Evolutionary conservation across 2,888 invertebrate species (phyloP).

Genomic region (Drosophila pullipes): DNA sequence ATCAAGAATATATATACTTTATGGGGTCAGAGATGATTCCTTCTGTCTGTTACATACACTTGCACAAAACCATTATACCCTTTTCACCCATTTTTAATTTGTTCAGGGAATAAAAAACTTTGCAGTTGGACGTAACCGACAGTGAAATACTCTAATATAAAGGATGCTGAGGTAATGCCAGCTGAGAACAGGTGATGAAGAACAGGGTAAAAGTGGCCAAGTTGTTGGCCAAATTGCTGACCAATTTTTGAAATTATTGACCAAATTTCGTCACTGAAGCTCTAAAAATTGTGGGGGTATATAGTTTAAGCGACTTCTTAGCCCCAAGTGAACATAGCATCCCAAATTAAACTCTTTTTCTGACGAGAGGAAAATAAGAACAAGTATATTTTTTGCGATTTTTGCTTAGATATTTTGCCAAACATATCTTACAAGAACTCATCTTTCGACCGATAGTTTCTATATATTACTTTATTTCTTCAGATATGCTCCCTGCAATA

Average conservation of each 20-base stretch:
- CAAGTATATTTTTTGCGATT: not conserved
- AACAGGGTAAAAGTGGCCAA: not conserved
- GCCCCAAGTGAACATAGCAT: not conserved
- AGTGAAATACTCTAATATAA: not conserved
- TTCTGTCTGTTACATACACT: no score
- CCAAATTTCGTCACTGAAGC: rapidly evolving
- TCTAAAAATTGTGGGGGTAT: not conserved
- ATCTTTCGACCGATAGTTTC: not conserved
- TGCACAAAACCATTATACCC: no score
- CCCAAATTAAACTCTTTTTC: not conserved
- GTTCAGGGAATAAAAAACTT: no score
- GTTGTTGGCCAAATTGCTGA: not conserved
- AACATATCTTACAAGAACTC: not conserved
- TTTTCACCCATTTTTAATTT: no score
- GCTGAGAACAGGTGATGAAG: not conserved
- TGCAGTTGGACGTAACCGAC: not conserved
- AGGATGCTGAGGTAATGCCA: no score
- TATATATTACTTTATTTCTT: not conserved
- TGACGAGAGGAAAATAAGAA: not conserved
- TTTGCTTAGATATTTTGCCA: not conserved
- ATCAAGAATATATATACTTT: no score
- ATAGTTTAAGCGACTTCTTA: not conserved
- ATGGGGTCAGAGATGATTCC: no score
- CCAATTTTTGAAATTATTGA: not conserved
- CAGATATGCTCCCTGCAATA: not conserved